Percentiles rank a stretch among this genome's conserved stretches.
Evolutionary conservation across 2,888 invertebrate species (phyloP).

Genomic region (Aelia acuminata): DNA sequence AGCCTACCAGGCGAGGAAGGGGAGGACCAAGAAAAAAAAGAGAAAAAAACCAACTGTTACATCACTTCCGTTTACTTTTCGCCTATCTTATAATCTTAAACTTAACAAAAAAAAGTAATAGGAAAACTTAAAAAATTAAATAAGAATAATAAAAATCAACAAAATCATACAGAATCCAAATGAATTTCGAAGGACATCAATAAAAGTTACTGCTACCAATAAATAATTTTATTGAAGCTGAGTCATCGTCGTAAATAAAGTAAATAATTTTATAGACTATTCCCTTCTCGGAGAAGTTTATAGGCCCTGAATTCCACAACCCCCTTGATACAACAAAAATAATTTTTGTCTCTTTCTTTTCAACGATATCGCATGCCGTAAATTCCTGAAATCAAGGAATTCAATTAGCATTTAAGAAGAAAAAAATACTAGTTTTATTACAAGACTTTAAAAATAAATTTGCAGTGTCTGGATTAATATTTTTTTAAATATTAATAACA

Average conservation of each 20-base stretch:
- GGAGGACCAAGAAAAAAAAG: no score
- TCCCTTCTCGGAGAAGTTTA: slow-evolving; percentile 17
- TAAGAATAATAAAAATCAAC: no score
- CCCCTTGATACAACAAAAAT: slow-evolving; percentile 29
- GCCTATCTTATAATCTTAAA: no score
- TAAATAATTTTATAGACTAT: slow-evolving; percentile 39
- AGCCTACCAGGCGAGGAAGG: no score
- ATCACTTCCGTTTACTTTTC: no score
- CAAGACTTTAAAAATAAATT: not conserved
- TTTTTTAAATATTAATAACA: no score
- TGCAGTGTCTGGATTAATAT: no score
- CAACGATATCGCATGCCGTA: slow-evolving; percentile 6
- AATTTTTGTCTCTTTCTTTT: not conserved
- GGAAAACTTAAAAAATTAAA: no score
- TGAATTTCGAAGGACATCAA: not conserved
- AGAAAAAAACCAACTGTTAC: no score
- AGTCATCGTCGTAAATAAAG: slow-evolving; percentile 46
- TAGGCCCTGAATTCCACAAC: not conserved
- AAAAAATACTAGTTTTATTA: not conserved
- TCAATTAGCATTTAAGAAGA: not conserved
- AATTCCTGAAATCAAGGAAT: not conserved
- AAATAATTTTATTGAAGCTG: slow-evolving; percentile 37
- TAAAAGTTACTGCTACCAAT: slow-evolving; percentile 38
- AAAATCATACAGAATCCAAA: not conserved
- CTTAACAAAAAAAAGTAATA: no score